These are phyloP conservation scores for Meta bourneti DNA, from an alignment of 2,888 invertebrate genomes.

Conservation along the genomic window DNA sequence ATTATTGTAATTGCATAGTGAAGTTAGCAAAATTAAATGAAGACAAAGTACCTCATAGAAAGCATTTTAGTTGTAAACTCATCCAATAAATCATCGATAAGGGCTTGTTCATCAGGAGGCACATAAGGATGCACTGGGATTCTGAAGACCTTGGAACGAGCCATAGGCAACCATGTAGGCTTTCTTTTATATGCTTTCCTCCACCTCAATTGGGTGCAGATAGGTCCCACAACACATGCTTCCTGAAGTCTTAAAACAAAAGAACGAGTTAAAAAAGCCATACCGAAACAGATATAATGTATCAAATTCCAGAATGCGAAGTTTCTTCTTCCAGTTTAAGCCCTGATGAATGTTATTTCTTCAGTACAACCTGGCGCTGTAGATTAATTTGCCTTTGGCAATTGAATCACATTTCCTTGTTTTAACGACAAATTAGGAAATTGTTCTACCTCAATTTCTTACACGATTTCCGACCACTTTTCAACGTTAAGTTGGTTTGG, in stretches of 20 bases:
- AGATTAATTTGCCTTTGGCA: too few relatives aligned
- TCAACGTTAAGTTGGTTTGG: too few relatives aligned
- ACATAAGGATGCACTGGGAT: constrained; percentile 85
- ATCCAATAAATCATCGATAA: constrained; percentile 86
- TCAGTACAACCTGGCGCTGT: too few relatives aligned
- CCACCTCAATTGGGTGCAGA: constrained; percentile 37
- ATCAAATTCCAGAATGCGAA: too few relatives aligned
- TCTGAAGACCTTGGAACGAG: constrained; percentile 89
- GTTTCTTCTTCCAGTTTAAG: too few relatives aligned
- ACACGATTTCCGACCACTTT: too few relatives aligned
- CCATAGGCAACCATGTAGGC: constrained; percentile 89
- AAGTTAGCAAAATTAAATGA: too few relatives aligned
- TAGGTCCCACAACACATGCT: not conserved
- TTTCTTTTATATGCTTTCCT: constrained; percentile 82
- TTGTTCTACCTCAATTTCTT: too few relatives aligned
- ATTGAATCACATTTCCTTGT: too few relatives aligned
- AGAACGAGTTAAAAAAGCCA: constrained; percentile 18
- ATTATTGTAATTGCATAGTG: too few relatives aligned
- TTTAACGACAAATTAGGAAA: too few relatives aligned
- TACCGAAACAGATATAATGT: not conserved
- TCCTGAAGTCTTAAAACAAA: constrained; percentile 31
- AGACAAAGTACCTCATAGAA: constrained; percentile 82
- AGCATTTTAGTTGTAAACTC: constrained; percentile 85
- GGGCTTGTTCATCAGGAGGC: constrained; percentile 85
- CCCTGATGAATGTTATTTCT: too few relatives aligned